A percentile compares a stretch with the other conserved stretches of the same genome.
phyloP scores from a whole-genome alignment of 2,113 vertebrate species.

The Conger conger region DNA sequence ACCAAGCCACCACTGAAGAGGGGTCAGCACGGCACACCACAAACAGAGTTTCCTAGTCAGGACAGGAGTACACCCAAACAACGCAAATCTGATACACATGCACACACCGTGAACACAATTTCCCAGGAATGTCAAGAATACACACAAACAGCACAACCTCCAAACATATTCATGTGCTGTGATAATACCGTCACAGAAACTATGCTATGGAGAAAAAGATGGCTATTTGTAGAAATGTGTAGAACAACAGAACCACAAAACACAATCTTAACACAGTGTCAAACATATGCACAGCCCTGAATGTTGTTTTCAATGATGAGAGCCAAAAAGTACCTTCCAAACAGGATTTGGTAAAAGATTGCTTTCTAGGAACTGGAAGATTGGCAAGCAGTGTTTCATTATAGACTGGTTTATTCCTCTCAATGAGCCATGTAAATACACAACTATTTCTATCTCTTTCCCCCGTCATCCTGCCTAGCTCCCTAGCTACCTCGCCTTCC shows the following conservation, averaged over 20 bases:
- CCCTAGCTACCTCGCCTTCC: background rate
- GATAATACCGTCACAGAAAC: background rate
- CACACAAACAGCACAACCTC: background rate
- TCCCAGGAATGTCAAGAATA: background rate
- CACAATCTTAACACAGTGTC: background rate
- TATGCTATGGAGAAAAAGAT: background rate
- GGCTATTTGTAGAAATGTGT: background rate
- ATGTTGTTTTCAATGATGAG: background rate
- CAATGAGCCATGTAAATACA: background rate
- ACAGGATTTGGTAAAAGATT: background rate
- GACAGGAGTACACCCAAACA: background rate
- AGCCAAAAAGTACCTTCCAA: slow-evolving; percentile 8
- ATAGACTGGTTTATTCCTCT: background rate
- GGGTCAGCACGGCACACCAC: background rate
- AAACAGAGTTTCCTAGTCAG: background rate
- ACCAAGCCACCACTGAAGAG: background rate
- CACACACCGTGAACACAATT: background rate
- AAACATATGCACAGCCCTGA: background rate
- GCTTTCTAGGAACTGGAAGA: background rate
- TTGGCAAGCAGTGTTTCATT: background rate
- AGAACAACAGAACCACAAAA: background rate
- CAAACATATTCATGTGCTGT: background rate
- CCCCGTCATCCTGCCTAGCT: background rate
- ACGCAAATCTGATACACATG: background rate
- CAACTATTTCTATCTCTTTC: background rate